phyloP scores from a whole-genome alignment of 2,113 vertebrate species.

The Oryctolagus cuniculus region mOryCun1.1 NC_091439.1:75215501-75216000 shows the following conservation, averaged over 20 bases:
- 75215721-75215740: constrained; percentile 37
- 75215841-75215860: neutral
- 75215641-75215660: neutral
- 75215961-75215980: neutral
- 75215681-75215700: constrained; percentile 6
- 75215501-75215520: constrained; percentile 3
- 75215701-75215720: neutral
- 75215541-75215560: constrained; percentile 45
- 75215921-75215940: neutral
- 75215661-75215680: neutral
- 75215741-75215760: neutral
- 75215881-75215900: neutral
- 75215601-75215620: neutral
- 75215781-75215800: neutral
- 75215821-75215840: neutral
- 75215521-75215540: constrained; percentile 21
- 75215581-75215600: neutral
- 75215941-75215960: neutral
- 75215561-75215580: neutral
- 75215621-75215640: neutral
- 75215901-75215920: neutral
- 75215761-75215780: neutral
- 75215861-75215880: neutral
- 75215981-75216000: neutral
- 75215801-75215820: neutral